Conservation (phyloP, 2,797 vertebrate species). For the Esox lucius region DNA sequence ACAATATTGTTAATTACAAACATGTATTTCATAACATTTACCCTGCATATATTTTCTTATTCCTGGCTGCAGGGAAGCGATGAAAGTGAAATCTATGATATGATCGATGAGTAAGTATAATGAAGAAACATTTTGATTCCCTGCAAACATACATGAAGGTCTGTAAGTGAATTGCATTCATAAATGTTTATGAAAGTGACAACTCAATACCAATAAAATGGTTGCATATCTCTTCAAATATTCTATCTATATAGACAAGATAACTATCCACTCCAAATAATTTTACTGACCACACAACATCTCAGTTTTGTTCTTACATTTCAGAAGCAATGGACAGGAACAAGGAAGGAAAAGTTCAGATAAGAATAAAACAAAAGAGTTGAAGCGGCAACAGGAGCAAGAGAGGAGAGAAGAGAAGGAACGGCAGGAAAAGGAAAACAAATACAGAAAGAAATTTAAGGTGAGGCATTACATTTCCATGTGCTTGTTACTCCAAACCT, state of each 20-base stretch:
- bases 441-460: slow-evolving; percentile 74
- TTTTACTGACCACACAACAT: not conserved
- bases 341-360: not conserved
- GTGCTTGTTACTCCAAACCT: not conserved
- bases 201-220: not conserved
- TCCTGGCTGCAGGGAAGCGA: slow-evolving; percentile 62
- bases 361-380: slow-evolving; percentile 51
- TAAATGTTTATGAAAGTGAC: not conserved
- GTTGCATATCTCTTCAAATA: not conserved
- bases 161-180: not conserved
- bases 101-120: slow-evolving; percentile 74
- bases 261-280: not conserved
- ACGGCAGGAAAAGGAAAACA: slow-evolving; percentile 64
- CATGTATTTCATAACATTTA: not conserved
- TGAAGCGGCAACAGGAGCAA: slow-evolving; percentile 54
- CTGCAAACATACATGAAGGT: not conserved
- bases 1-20: not conserved
- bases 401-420: slow-evolving; percentile 62
- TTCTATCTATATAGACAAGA: not conserved
- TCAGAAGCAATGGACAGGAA: slow-evolving; percentile 39
- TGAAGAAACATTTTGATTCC: not conserved
- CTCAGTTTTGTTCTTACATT: not conserved
- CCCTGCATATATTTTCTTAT: slow-evolving; percentile 23
- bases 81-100: slow-evolving; percentile 69
- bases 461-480: slow-evolving; percentile 42